Evolutionary conservation across 2,797 vertebrate genomes (phyloP).

Genomic region (Melanotaenia nigrans): DNA sequence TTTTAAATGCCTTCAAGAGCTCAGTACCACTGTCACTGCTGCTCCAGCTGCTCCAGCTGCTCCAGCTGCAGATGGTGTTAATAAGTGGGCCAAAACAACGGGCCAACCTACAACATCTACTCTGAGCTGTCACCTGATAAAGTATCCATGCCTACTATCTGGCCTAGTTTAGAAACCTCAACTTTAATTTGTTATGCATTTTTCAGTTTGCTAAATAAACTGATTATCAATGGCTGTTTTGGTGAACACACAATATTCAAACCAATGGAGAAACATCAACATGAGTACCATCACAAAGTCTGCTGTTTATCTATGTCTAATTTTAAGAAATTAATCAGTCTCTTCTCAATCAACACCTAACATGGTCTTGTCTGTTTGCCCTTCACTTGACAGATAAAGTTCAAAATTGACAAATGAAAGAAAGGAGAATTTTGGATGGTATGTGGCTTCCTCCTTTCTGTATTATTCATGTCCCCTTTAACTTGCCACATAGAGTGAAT

Average conservation of each 20-base stretch:
- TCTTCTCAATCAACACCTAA: not conserved
- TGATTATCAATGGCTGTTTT: conserved; percentile 5
- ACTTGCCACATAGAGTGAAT: conserved; percentile 11
- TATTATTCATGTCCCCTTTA: conserved; percentile 19
- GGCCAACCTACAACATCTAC: not conserved
- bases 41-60: not conserved
- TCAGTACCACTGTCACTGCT: not conserved
- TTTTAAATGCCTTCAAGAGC: not conserved
- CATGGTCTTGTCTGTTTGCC: not conserved
- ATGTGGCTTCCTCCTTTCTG: not conserved
- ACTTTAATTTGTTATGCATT: not conserved
- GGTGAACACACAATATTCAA: conserved; percentile 9
- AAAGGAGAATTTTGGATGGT: not conserved
- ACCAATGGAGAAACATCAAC: conserved; percentile 9
- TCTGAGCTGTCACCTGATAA: conserved; percentile 1
- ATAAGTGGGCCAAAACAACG: not conserved
- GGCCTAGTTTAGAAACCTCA: not conserved
- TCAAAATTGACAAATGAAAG: not conserved
- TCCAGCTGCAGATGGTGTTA: not conserved
- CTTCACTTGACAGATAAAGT: conserved; percentile 8
- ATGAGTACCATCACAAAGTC: not conserved
- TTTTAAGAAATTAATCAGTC: conserved; percentile 6
- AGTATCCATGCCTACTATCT: not conserved
- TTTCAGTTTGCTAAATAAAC: conserved; percentile 1
- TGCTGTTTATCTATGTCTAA: conserved; percentile 7